A percentile compares a stretch with the other conserved stretches of the same genome.
phyloP scores from a whole-genome alignment of 1,140 invertebrate species.

The Papilio machaon region DNA sequence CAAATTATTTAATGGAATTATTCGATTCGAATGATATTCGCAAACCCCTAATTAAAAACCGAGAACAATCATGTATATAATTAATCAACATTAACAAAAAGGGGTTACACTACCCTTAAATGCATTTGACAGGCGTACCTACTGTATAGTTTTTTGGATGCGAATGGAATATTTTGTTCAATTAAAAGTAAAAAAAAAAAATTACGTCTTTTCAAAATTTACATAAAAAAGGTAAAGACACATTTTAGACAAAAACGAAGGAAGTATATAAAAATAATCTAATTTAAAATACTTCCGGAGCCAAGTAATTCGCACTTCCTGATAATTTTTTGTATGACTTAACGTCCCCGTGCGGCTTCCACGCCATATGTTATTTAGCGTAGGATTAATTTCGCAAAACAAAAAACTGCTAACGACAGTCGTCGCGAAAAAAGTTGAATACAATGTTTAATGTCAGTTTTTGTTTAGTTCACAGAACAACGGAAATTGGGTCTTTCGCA shows the following conservation, averaged over 20 bases:
- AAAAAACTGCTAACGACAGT: slow-evolving; percentile 21
- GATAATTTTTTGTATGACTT: neutral
- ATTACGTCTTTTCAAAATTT: neutral
- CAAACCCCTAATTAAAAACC: too few relatives aligned
- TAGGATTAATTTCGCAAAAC: slow-evolving; percentile 12
- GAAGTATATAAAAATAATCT: slow-evolving; percentile 1
- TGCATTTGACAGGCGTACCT: slow-evolving; percentile 4
- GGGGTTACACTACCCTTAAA: neutral
- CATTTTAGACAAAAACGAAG: neutral
- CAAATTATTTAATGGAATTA: too few relatives aligned
- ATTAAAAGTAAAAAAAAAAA: neutral
- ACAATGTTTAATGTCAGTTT: slow-evolving; percentile 23
- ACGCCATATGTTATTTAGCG: slow-evolving; percentile 22
- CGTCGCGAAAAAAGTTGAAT: slow-evolving; percentile 17
- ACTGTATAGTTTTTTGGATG: neutral
- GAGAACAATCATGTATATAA: neutral
- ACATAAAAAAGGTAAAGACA: neutral
- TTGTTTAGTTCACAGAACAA: slow-evolving; percentile 20
- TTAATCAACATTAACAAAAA: slow-evolving; percentile 5
- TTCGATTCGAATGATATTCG: too few relatives aligned
- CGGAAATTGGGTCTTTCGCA: neutral
- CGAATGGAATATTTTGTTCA: too few relatives aligned
- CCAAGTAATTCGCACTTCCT: neutral
- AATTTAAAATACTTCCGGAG: neutral
- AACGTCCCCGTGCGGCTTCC: slow-evolving; percentile 6